Evolutionary conservation across 2,888 invertebrate genomes (phyloP).

Genomic region (Macrosoma leucophasiata): DNA sequence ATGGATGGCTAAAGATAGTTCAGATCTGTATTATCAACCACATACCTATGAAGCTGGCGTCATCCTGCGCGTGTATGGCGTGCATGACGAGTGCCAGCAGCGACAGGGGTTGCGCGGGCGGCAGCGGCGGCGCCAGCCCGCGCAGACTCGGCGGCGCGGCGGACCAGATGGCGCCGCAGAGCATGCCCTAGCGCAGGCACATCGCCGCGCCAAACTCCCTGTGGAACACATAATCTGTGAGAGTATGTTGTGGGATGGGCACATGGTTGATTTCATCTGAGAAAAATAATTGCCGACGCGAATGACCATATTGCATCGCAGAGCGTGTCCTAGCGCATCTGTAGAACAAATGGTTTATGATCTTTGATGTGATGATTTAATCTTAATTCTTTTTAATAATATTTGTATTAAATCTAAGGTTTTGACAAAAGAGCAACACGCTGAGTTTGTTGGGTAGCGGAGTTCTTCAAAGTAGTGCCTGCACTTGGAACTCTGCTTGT

Average conservation of each 20-base stretch:
- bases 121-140: constrained; percentile 77
- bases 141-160: constrained; percentile 74
- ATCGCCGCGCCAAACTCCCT: constrained; percentile 27
- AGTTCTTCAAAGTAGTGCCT: no score
- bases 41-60: constrained; percentile 80
- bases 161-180: constrained; percentile 69
- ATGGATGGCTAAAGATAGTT: background rate
- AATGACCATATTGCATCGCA: background rate
- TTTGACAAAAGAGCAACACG: no score
- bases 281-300: no score
- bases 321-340: background rate
- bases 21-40: constrained; percentile 11
- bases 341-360: no score
- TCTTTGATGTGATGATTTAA: no score
- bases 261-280: no score
- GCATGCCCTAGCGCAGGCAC: constrained; percentile 54
- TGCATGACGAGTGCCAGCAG: constrained; percentile 72
- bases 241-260: no score
- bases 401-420: no score
- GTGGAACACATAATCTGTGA: constrained; percentile 2
- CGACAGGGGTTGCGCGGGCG: constrained; percentile 74
- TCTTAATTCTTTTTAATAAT: no score
- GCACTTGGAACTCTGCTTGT: no score
- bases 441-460: no score
- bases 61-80: constrained; percentile 72